Base-by-base conservation (phyloP, 2,888 invertebrate species). In the Callyntrura guangdongensis region DNA sequence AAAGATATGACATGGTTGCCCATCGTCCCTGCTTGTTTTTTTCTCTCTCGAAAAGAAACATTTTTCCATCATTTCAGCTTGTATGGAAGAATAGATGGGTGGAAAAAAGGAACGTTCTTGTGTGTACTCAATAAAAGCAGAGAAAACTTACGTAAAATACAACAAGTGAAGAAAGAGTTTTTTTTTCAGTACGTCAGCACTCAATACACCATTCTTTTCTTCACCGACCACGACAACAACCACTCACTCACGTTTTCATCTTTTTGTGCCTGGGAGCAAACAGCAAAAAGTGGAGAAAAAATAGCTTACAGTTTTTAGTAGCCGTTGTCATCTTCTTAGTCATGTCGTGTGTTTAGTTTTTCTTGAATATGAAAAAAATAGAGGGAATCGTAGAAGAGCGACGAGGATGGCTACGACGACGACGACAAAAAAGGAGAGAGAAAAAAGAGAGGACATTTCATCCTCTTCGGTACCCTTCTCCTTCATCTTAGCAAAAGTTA, bases 171-270 rank as follows among this genome's bases (percentile, higher is more conserved):
- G n/a, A 17, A 56, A 36, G 25, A 36, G 59, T 45, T 81, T 81
- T 81, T 61, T 45, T 81, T 81, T 81, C 36, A 11, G 45, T 59
- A 61, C 61, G 81, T 81, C 81, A 81, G 59, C 81, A 81, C 81
- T 81, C 81, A 61, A 3, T 81, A 79, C 56, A 79, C 22, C 14
- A 79, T 59, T 20, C 81, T 20, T 36, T 81, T 59, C 45, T 36
- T 77, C 77, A 22, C 77, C 77, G 77, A 77, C 77, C 77, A 77
- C 81, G 81, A 45, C 83, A 83, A 87, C 79, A 88, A 72, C 88
- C 82, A 81, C 82, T 88, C 88, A 81, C 88, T 86, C 86, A 86
- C 86, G 82, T 88, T 81, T 69, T 88, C 81, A 88, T 88, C 81
- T 86, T 88, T 88, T 88, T 6, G 69, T 88, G 82, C 88, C 88